phyloP scores from a whole-genome alignment of 2,113 vertebrate genomes.

The Cavia aperea region DNA sequence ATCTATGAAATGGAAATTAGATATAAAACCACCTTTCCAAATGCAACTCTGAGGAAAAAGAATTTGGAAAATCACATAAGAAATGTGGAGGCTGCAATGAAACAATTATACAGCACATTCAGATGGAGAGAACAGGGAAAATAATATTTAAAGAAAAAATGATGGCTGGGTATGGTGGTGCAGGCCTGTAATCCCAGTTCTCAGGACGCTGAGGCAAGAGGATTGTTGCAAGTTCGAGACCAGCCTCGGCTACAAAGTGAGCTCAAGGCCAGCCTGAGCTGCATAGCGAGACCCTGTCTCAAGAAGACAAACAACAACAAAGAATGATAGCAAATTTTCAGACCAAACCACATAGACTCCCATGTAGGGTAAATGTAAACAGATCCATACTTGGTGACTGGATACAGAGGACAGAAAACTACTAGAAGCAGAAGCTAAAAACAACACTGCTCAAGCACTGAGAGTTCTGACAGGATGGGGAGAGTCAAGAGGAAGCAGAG shows the following conservation, averaged over 20 bases:
- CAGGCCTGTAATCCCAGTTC: too few relatives aligned
- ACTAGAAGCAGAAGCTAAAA: not conserved
- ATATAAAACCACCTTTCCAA: not conserved
- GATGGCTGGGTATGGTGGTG: too few relatives aligned
- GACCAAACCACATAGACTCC: not conserved
- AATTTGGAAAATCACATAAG: not conserved
- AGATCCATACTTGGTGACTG: not conserved
- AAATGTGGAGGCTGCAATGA: not conserved
- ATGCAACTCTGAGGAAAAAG: not conserved
- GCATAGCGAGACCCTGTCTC: too few relatives aligned
- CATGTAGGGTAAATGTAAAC: not conserved
- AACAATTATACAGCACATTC: not conserved
- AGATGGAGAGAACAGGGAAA: not conserved
- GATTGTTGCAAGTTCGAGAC: too few relatives aligned
- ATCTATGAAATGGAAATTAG: not conserved
- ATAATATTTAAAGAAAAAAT: not conserved
- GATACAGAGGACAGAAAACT: not conserved
- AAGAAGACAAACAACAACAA: too few relatives aligned
- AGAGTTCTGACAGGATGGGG: not conserved
- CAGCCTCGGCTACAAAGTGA: too few relatives aligned
- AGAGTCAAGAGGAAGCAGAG: not conserved
- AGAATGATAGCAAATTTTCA: not conserved
- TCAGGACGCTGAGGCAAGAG: too few relatives aligned
- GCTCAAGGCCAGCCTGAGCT: too few relatives aligned
- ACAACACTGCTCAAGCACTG: not conserved